Percentiles rank a stretch among this genome's conserved stretches.
phyloP scores from a whole-genome alignment of 2,888 invertebrate genomes.

The Erpobdella octoculata region DNA sequence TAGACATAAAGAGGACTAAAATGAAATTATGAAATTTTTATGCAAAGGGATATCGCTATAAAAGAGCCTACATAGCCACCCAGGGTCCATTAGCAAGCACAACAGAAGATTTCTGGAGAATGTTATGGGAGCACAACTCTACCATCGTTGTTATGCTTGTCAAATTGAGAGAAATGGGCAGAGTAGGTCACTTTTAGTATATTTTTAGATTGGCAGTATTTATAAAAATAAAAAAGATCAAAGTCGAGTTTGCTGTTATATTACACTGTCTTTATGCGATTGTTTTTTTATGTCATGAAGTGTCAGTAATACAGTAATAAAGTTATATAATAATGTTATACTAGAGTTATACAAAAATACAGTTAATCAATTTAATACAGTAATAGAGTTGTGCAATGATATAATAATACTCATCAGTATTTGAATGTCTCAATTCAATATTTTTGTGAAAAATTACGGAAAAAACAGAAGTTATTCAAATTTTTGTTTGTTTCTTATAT shows the following conservation, averaged over 20 bases:
- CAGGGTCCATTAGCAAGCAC: conserved; percentile 94
- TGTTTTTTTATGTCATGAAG: neutral
- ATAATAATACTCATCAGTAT: neutral
- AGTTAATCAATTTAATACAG: no score
- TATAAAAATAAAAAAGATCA: neutral
- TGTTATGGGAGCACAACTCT: conserved; percentile 99
- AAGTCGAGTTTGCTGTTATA: neutral
- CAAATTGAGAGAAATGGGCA: conserved; percentile 91
- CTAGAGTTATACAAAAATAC: no score
- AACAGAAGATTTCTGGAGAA: conserved; percentile 96
- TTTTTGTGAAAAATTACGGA: neutral
- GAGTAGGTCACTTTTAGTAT: conserved; percentile 60
- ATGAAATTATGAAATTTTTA: neutral
- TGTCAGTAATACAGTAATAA: no score
- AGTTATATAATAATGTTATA: no score
- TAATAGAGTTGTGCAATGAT: no score
- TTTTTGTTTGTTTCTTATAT: neutral
- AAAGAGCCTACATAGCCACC: conserved; percentile 90
- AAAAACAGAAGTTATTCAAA: neutral
- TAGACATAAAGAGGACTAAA: neutral
- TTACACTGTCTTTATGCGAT: neutral
- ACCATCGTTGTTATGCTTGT: conserved; percentile 98
- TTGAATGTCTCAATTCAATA: neutral
- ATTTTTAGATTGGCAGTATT: neutral
- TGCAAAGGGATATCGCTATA: conserved; percentile 57